Evolutionary conservation across 2,888 invertebrate genomes (phyloP).

Genomic region (Arge pagana): DNA sequence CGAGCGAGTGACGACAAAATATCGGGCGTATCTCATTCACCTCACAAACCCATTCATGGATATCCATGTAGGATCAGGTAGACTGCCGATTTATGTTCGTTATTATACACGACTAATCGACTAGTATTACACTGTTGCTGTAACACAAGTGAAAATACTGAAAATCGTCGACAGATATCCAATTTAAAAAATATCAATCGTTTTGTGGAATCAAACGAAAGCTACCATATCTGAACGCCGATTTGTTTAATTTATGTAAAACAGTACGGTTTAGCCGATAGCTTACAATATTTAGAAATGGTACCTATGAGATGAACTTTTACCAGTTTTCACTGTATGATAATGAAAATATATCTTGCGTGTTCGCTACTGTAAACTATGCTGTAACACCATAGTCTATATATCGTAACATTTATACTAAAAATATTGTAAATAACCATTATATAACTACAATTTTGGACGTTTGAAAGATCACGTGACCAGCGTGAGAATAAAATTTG

Average conservation of each 20-base stretch:
- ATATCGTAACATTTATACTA: constrained; percentile 10
- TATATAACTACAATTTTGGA: background rate
- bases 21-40: no score
- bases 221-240: constrained; percentile 13
- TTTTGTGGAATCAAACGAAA: background rate
- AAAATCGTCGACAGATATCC: background rate
- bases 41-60: no score
- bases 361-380: constrained; percentile 7
- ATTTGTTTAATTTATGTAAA: constrained; percentile 2
- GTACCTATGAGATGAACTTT: no score
- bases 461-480: constrained; percentile 6
- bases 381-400: constrained; percentile 7
- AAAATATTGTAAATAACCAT: constrained; percentile 16
- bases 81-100: no score
- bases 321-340: no score
- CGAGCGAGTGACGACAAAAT: no score
- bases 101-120: no score
- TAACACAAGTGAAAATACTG: constrained; percentile 9
- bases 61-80: no score
- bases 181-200: no score
- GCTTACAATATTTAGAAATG: constrained; percentile 5
- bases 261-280: background rate
- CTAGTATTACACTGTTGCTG: no score
- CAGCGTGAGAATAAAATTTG: background rate
- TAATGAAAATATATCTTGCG: constrained; percentile 1